These are phyloP conservation scores for Eupithecia inturbata DNA, from an alignment of 2,888 invertebrate genomes.

Conservation along the genomic window DNA sequence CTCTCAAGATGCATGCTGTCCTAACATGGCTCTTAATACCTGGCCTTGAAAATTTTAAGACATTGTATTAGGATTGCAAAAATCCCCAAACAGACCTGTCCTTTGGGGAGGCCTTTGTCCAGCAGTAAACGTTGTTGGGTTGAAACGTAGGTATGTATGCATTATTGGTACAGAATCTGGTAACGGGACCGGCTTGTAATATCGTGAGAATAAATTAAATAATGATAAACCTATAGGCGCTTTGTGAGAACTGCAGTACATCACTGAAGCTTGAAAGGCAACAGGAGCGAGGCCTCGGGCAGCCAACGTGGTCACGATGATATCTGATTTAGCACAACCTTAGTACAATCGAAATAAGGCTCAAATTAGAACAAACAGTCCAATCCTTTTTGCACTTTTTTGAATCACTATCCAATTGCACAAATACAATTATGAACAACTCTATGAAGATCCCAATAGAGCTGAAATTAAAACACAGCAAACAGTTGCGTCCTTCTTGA, in stretches of 20 bases:
- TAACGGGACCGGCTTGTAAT: neutral
- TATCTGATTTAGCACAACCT: neutral
- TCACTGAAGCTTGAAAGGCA: conserved; percentile 64
- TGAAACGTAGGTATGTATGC: neutral
- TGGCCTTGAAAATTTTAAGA: too few species aligned
- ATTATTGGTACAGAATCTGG: neutral
- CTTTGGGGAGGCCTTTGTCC: too few species aligned
- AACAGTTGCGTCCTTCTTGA: neutral
- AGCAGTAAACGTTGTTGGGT: too few species aligned
- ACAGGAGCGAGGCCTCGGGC: conserved; percentile 77
- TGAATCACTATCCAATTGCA: conserved; percentile 53
- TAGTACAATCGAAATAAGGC: neutral
- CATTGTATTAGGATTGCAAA: too few species aligned
- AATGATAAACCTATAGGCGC: conserved; percentile 16
- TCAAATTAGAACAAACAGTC: neutral
- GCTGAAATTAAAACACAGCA: conserved; percentile 39
- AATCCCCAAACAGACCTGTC: too few species aligned
- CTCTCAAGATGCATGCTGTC: too few species aligned
- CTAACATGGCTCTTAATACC: too few species aligned
- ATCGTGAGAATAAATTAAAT: conserved; percentile 27
- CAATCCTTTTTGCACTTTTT: conserved; percentile 1
- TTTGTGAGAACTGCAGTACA: conserved; percentile 44
- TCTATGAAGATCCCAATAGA: conserved; percentile 35
- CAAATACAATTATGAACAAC: conserved; percentile 47
- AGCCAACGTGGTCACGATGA: conserved; percentile 72